phyloP scores from a whole-genome alignment of 2,888 invertebrate species.

The Anoncus sp. region DNA sequence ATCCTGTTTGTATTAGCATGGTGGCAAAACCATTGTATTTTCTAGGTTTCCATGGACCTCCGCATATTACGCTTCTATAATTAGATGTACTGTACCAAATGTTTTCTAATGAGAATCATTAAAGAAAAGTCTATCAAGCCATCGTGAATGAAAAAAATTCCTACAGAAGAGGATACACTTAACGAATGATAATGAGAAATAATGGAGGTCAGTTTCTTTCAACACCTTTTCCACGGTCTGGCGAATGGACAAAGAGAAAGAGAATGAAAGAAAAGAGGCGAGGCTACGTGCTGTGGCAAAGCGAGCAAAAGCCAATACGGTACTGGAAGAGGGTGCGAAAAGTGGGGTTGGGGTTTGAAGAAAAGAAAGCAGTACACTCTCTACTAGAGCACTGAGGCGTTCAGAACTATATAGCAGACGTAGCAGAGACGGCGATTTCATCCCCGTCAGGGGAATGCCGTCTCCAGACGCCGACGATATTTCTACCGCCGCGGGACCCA shows the following conservation, averaged over 20 bases:
- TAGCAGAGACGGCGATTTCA: conserved; percentile 41
- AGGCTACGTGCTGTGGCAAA: conserved; percentile 42
- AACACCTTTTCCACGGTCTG: conserved; percentile 11
- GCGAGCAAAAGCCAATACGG: conserved; percentile 40
- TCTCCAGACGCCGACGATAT: conserved; percentile 38
- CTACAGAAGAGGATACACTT: conserved; percentile 17
- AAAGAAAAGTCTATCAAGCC: conserved; percentile 25
- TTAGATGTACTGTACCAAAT: neutral
- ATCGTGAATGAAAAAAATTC: conserved; percentile 5
- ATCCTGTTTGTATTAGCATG: neutral
- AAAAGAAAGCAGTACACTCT: conserved; percentile 5
- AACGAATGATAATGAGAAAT: conserved; percentile 44
- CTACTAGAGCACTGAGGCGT: conserved; percentile 3
- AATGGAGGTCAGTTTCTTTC: conserved; percentile 48
- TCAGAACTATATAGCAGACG: conserved; percentile 25
- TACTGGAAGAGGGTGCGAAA: conserved; percentile 32
- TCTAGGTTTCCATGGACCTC: neutral
- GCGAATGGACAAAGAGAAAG: conserved; percentile 8
- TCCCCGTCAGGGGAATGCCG: conserved; percentile 37
- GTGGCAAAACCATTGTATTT: neutral
- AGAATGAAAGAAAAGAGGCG: conserved; percentile 9
- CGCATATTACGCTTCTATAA: neutral
- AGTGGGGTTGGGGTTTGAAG: conserved; percentile 20
- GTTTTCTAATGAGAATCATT: conserved; percentile 23
- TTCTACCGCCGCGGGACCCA: conserved; percentile 38